A percentile compares a stretch with the other conserved stretches of the same genome.
These are phyloP conservation scores for Papilio helenus DNA, from an alignment of 1,140 invertebrate species.

Conservation along the genomic window DNA sequence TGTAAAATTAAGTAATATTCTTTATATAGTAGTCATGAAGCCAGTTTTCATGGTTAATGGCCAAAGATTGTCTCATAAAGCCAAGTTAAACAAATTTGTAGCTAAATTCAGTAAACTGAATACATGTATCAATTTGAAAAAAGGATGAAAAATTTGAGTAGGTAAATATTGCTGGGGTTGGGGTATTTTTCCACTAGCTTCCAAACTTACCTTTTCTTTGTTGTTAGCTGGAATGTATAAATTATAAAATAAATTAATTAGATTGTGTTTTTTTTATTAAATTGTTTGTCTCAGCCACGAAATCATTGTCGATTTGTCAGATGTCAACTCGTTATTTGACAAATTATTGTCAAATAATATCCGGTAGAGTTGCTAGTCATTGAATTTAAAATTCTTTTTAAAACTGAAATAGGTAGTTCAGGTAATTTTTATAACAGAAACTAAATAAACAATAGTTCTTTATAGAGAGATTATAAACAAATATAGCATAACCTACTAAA, in stretches of 20 bases:
- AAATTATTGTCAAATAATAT: constrained; percentile 15
- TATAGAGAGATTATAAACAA: too few species aligned
- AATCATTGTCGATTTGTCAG: constrained; percentile 62
- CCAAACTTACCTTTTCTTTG: constrained; percentile 35
- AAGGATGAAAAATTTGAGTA: background rate
- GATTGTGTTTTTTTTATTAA: constrained; percentile 43
- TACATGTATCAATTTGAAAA: background rate
- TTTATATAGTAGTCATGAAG: background rate
- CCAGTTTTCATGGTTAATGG: background rate
- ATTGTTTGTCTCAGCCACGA: constrained; percentile 59
- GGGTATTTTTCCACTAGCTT: background rate
- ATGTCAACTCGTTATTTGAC: constrained; percentile 39
- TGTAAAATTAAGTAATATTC: background rate
- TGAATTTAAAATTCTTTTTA: too few species aligned
- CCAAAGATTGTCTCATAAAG: background rate
- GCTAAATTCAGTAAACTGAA: background rate
- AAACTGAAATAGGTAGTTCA: too few species aligned
- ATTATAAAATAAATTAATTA: constrained; percentile 25
- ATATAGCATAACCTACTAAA: too few species aligned
- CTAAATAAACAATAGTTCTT: too few species aligned
- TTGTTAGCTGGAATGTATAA: background rate
- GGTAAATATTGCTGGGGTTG: background rate
- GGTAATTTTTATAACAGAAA: too few species aligned
- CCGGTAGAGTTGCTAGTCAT: too few species aligned
- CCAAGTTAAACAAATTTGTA: background rate